Evolutionary conservation across 2,113 vertebrate genomes (phyloP).

Genomic region (Cavia porcellus): DNA sequence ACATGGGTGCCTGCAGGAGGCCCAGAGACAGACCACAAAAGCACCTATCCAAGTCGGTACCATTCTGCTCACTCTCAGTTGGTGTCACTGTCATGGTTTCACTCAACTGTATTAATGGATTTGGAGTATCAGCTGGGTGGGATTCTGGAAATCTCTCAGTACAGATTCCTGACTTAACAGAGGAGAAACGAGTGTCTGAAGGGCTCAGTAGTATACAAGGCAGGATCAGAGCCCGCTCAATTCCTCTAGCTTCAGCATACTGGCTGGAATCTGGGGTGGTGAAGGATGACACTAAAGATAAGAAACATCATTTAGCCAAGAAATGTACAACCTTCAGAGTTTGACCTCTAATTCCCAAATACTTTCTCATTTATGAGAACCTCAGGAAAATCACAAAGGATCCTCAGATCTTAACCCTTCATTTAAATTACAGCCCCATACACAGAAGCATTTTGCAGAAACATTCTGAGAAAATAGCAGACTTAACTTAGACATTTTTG

Average conservation of each 20-base stretch:
- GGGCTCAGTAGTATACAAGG: background rate
- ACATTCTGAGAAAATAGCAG: background rate
- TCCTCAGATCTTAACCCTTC: background rate
- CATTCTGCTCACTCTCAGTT: background rate
- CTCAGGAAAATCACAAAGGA: background rate
- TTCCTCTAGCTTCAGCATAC: background rate
- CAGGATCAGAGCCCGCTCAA: background rate
- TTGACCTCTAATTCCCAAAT: background rate
- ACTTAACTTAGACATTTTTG: background rate
- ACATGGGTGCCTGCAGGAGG: background rate
- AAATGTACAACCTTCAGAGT: background rate
- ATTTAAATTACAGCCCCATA: background rate
- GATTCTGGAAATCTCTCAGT: background rate
- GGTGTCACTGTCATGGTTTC: background rate
- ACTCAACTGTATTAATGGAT: background rate
- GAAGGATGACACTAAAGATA: background rate
- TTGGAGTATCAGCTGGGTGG: background rate
- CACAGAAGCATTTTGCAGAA: background rate
- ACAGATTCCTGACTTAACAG: background rate
- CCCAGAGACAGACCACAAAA: background rate
- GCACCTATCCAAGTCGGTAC: background rate
- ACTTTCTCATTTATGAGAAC: background rate
- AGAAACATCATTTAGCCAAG: background rate
- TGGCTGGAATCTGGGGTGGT: too few species aligned
- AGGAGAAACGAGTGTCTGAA: background rate